Evolutionary conservation across 2,113 vertebrate genomes (phyloP), one percentile per base, ranked within the genome.

Genomic region (Periophthalmodon schlosseri): DNA sequence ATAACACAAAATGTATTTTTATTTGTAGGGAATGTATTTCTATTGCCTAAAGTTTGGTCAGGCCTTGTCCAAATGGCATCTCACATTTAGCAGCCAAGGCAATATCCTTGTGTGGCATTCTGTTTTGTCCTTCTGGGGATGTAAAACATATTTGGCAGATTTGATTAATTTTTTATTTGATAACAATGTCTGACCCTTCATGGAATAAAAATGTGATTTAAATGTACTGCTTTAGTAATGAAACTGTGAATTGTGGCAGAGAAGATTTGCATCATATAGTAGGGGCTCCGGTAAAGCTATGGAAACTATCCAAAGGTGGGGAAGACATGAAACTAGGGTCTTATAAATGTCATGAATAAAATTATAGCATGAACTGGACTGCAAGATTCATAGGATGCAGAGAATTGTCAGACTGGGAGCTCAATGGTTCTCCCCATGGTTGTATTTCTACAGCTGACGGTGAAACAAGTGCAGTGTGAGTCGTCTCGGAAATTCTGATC

Each of bases 381-480:
- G 14, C 24, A 9, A 39, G 61, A 72, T 23, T 21, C 61, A 21
- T 49, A 69, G 64, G 20, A 76, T 28, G 56, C 46, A 56, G 33
- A 69, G 16, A 54, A 23, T 28, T 28, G 16, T 28, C 21, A 58
- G 44, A 50, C 28, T 36, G 57, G 60, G 24, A 73, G 57, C 12
- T 60, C 12, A 33, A n/a, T 50, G 49, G 49, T 16, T 7, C 67
- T 54, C 49, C 18, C 10, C 16, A 61, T 60, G 28, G 1, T 61
- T 72, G 4, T 57, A 79, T 76, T 81, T 47, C 73, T 68, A 57
- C 68, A 73, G 69, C 72, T 73, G 72, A 78, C 80, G 79, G 69
- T 20, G 50, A 50, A 68, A 81, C 24, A 71, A 73, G 61, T 16
- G 61, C 70, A 60, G 71, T 39, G 2, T 44, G 73, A 46, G 61